These are phyloP conservation scores for Aphis gossypii DNA, from an alignment of 1,140 invertebrate species.

Conservation along the genomic window DNA sequence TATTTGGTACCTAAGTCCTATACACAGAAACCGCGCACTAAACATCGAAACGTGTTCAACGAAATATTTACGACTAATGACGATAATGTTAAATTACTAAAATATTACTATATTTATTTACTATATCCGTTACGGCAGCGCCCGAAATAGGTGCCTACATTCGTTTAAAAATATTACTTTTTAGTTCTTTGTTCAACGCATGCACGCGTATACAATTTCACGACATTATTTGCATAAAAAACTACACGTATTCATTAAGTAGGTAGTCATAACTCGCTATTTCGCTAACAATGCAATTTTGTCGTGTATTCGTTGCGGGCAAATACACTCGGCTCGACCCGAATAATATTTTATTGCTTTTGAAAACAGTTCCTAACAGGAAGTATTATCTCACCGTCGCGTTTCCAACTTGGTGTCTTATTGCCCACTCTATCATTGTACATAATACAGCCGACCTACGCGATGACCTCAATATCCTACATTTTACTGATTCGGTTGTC, in stretches of 20 bases:
- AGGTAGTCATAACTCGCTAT: not conserved
- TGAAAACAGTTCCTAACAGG: conserved; percentile 20
- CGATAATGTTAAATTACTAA: not conserved
- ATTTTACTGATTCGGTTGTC: not conserved
- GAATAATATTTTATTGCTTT: not conserved
- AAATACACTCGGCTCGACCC: not conserved
- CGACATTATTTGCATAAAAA: not conserved
- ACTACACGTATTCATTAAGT: not conserved
- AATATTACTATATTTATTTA: not conserved
- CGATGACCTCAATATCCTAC: conserved; percentile 27
- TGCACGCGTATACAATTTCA: not conserved
- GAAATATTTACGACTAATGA: not conserved
- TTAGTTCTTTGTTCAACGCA: not conserved
- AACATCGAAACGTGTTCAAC: not conserved
- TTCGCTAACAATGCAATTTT: not conserved
- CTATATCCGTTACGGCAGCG: not conserved
- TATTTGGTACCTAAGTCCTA: not conserved
- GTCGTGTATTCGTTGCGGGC: not conserved
- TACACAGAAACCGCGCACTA: not conserved
- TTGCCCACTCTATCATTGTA: not conserved
- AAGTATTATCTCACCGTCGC: not conserved
- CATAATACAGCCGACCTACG: conserved; percentile 19
- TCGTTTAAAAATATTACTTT: not conserved
- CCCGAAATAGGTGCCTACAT: not conserved
- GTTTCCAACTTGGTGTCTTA: not conserved